phyloP scores from a whole-genome alignment of 2,888 invertebrate species.

The Dioctria rufipes region DNA sequence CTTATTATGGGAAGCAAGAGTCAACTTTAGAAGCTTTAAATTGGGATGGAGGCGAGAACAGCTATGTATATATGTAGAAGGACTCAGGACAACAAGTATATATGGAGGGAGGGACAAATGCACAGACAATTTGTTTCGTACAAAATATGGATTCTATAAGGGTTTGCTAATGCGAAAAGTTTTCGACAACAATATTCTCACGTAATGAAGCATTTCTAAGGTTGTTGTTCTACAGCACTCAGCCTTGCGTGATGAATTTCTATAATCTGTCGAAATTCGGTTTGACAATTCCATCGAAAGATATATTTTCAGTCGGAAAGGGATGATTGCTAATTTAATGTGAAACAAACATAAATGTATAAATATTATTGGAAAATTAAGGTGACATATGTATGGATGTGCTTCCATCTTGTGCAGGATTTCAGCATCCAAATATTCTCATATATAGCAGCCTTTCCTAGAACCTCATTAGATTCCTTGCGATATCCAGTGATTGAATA shows the following conservation, averaged over 20 bases:
- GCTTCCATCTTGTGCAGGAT: no score
- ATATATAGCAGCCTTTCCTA: no score
- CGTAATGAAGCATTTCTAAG: not conserved
- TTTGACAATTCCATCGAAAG: no score
- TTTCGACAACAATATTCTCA: not conserved
- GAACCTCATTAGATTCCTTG: no score
- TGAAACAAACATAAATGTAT: no score
- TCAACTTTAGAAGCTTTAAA: not conserved
- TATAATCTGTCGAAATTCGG: no score
- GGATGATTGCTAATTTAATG: no score
- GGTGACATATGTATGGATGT: no score
- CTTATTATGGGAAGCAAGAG: constrained; percentile 18
- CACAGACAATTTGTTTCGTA: not conserved
- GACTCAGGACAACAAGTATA: not conserved
- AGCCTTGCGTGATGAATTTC: not conserved
- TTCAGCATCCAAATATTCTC: no score
- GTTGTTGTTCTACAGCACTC: not conserved
- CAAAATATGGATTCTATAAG: not conserved
- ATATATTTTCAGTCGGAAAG: no score
- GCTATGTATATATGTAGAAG: not conserved
- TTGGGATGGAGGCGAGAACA: not conserved
- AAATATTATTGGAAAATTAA: no score
- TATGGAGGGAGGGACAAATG: not conserved
- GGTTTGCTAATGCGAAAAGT: constrained; percentile 16
- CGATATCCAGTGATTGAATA: no score